Conservation (phyloP, 2,113 vertebrate genomes). For the Bujurquina vittata region DNA sequence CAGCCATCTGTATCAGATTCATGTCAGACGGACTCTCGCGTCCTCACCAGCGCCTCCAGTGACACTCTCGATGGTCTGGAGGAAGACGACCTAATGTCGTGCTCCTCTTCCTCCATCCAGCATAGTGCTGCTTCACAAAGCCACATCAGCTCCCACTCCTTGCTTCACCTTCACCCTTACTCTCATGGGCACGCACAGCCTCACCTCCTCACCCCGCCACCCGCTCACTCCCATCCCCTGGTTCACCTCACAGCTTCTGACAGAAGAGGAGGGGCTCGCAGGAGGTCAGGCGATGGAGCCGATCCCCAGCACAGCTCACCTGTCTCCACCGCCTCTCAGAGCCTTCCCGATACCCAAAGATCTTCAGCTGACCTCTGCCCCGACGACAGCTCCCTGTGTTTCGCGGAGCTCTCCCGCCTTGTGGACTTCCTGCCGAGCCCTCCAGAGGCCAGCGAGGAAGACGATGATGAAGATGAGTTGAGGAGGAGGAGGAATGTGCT, state of each 20-base stretch:
- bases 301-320: slow-evolving; percentile 39
- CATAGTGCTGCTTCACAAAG: slow-evolving; percentile 46
- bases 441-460: slow-evolving; percentile 74
- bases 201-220: slow-evolving; percentile 63
- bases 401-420: slow-evolving; percentile 80
- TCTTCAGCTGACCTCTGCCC: slow-evolving; percentile 36
- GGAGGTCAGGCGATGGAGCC: slow-evolving; percentile 50
- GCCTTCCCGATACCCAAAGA: background rate
- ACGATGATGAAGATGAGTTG: slow-evolving; percentile 47
- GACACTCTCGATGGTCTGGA: slow-evolving; percentile 92
- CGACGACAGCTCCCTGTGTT: slow-evolving; percentile 75
- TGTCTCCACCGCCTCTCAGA: background rate
- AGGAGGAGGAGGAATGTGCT: slow-evolving; percentile 38
- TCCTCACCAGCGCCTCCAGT: slow-evolving; percentile 88
- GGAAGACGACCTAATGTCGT: slow-evolving; percentile 86
- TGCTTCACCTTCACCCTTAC: slow-evolving; percentile 40
- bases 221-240: slow-evolving; percentile 63
- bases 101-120: slow-evolving; percentile 82
- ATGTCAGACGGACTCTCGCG: slow-evolving; percentile 79
- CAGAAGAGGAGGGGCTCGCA: background rate
- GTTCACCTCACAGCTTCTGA: slow-evolving; percentile 23
- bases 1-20: slow-evolving; percentile 84
- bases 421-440: slow-evolving; percentile 73
- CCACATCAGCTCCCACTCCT: background rate
- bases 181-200: slow-evolving; percentile 10